Conservation (phyloP, 2,797 vertebrate species). For the Champsocephalus esox region DNA sequence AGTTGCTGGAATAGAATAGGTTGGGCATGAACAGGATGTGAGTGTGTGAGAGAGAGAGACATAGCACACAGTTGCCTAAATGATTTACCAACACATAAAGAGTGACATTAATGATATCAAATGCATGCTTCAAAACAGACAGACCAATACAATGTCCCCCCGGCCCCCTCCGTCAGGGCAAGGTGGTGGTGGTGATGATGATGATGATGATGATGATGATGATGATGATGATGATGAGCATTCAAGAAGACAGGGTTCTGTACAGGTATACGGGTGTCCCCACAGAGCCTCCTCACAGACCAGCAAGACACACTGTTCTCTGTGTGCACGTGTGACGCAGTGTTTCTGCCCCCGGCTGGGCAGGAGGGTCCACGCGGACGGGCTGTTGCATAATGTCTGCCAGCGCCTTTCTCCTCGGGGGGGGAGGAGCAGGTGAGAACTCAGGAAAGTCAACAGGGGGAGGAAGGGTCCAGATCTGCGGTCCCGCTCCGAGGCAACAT, state of each 20-base stretch:
- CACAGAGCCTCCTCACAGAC: conserved; percentile 77
- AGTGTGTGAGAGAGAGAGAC: conserved; percentile 5
- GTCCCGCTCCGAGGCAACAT: conserved; percentile 73
- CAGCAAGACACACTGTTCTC: conserved; percentile 65
- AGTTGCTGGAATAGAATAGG: conserved; percentile 66
- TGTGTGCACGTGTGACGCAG: conserved; percentile 55
- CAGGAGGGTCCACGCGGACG: conserved; percentile 71
- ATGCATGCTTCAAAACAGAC: conserved; percentile 85
- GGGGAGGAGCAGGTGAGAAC: conserved; percentile 33
- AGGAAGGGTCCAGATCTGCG: conserved; percentile 60
- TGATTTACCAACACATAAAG: conserved; percentile 83
- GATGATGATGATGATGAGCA: conserved; percentile 75
- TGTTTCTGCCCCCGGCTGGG: conserved; percentile 44
- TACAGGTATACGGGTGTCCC: conserved; percentile 82
- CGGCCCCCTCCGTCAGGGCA: conserved; percentile 11
- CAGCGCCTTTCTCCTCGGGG: conserved; percentile 70
- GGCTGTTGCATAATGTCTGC: conserved; percentile 86
- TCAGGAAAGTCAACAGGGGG: conserved; percentile 20
- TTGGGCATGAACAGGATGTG: conserved; percentile 61
- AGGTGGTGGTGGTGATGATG: conserved; percentile 45
- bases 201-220: no score
- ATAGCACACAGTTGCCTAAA: conserved; percentile 79
- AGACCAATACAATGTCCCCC: conserved; percentile 77
- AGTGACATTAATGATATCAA: conserved; percentile 84
- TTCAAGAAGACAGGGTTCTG: conserved; percentile 86